A percentile compares a stretch with the other conserved stretches of the same genome.
Conservation (phyloP, 1,140 invertebrate species). For the Aphaenogaster rudis region DNA sequence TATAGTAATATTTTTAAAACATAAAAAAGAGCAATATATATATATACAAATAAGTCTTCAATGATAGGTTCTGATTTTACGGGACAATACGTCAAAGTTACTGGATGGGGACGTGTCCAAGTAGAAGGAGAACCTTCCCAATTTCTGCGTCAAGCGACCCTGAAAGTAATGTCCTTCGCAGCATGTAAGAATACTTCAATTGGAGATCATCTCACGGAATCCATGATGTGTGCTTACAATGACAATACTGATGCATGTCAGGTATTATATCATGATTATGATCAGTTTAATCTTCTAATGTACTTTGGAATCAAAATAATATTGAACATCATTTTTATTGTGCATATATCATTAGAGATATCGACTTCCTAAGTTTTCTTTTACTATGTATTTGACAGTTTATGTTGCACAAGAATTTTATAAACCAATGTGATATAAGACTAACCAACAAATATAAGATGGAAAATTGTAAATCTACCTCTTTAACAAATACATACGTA, state of each 20-base stretch:
- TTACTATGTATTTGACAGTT: background rate
- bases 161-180: slow-evolving; percentile 84
- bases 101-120: slow-evolving; percentile 89
- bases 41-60: slow-evolving; percentile 16
- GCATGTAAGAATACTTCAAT: slow-evolving; percentile 84
- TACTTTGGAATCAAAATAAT: background rate
- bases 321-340: background rate
- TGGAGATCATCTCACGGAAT: slow-evolving; percentile 83
- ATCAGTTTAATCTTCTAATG: background rate
- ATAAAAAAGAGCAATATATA: background rate
- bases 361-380: background rate
- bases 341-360: background rate
- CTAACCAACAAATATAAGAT: background rate
- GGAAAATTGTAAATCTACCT: background rate
- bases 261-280: slow-evolving; percentile 79
- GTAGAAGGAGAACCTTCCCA: slow-evolving; percentile 86
- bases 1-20: background rate
- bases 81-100: slow-evolving; percentile 86
- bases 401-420: background rate
- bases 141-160: slow-evolving; percentile 86
- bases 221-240: slow-evolving; percentile 87
- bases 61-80: slow-evolving; percentile 83
- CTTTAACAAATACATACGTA: background rate
- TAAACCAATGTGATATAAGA: background rate
- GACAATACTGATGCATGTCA: slow-evolving; percentile 89